These are phyloP conservation scores for Aphyosemion australe DNA, from an alignment of 2,113 vertebrate genomes.

Conservation along the genomic window DNA sequence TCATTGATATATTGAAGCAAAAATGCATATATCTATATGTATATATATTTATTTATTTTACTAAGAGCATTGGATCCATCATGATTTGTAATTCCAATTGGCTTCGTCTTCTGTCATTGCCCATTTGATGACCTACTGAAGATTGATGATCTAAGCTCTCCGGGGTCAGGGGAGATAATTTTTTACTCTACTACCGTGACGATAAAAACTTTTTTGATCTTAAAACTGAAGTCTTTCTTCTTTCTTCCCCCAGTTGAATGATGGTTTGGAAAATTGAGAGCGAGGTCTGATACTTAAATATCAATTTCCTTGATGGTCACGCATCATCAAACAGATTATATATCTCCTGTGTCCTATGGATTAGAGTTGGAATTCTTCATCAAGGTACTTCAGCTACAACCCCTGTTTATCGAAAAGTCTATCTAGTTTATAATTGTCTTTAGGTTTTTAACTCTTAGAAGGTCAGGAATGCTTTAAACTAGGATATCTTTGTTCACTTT, in stretches of 20 bases:
- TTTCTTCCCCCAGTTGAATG: slow-evolving; percentile 49
- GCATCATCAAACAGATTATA: slow-evolving; percentile 57
- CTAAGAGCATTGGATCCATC: slow-evolving; percentile 47
- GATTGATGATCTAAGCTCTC: slow-evolving; percentile 64
- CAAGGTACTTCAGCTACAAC: too few species aligned
- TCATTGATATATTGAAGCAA: slow-evolving; percentile 1
- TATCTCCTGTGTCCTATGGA: slow-evolving; percentile 32
- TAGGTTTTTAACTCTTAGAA: too few species aligned
- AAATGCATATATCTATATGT: too few species aligned
- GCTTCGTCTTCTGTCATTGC: slow-evolving; percentile 55
- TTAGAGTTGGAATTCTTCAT: too few species aligned
- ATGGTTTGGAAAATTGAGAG: slow-evolving; percentile 61
- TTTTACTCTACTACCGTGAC: slow-evolving; percentile 43
- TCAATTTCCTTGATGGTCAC: slow-evolving; percentile 65
- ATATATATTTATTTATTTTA: not conserved
- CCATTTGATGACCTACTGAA: slow-evolving; percentile 66
- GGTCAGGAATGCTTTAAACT: too few species aligned
- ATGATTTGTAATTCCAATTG: slow-evolving; percentile 51
- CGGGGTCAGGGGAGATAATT: slow-evolving; percentile 61
- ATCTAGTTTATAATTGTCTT: not conserved
- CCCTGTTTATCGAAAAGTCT: not conserved
- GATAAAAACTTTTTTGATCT: slow-evolving; percentile 51
- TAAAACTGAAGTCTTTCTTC: slow-evolving; percentile 44
- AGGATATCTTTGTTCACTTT: too few species aligned
- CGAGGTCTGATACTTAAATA: slow-evolving; percentile 71